A percentile compares a stretch with the other conserved stretches of the same genome.
These are phyloP conservation scores for Bugulina stolonifera DNA, from an alignment of 2,888 invertebrate genomes.

Conservation along the genomic window DNA sequence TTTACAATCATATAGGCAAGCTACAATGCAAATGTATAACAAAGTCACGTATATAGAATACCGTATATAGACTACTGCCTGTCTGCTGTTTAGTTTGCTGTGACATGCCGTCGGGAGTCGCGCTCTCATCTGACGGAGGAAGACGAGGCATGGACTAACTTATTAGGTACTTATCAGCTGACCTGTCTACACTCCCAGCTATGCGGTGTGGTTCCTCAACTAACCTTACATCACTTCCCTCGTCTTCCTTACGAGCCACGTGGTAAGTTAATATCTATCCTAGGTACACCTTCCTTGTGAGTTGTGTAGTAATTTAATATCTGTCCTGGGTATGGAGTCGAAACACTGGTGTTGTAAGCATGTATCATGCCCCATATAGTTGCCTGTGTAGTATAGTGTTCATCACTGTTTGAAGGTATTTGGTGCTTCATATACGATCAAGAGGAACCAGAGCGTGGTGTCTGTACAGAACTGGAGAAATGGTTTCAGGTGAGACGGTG, in stretches of 20 bases:
- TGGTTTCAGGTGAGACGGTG: conserved; percentile 7
- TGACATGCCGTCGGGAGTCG: conserved; percentile 2
- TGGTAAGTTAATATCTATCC: background rate
- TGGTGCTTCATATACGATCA: conserved; percentile 5
- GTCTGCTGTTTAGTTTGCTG: conserved; percentile 16
- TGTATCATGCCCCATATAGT: too few species aligned
- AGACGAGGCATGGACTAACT: conserved; percentile 15
- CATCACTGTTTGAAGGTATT: background rate
- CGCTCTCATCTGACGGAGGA: background rate
- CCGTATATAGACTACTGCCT: too few species aligned
- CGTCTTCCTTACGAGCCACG: conserved; percentile 8
- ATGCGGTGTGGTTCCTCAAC: background rate
- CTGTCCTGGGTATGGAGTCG: too few species aligned
- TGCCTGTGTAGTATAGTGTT: too few species aligned
- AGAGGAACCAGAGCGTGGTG: background rate
- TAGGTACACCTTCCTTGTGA: too few species aligned
- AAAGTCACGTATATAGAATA: too few species aligned
- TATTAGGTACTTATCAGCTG: conserved; percentile 12
- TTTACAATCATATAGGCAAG: too few species aligned
- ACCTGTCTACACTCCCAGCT: background rate
- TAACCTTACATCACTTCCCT: background rate
- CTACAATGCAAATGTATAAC: too few species aligned
- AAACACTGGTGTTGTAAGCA: too few species aligned
- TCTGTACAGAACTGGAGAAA: conserved; percentile 7
- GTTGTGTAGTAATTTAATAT: too few species aligned